A percentile compares a stretch with the other conserved stretches of the same genome.
These are phyloP conservation scores for Calvadosia cruxmelitensis DNA, from an alignment of 30 jellyfish, hydroid and myxozoan species.

Conservation along the genomic window DNA sequence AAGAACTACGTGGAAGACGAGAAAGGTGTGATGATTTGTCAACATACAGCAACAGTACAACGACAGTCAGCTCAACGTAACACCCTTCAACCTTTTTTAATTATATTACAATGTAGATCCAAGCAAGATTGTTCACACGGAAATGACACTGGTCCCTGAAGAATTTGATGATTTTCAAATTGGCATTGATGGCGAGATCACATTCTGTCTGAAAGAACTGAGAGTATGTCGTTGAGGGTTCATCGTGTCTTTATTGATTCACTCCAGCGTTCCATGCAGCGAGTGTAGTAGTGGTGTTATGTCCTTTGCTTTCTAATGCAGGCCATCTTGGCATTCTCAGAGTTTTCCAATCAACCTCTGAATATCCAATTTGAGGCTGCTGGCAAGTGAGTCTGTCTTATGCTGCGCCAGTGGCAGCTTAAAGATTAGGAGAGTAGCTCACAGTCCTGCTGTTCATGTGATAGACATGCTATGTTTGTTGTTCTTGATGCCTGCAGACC, in stretches of 20 bases:
- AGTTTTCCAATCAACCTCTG: slow-evolving; percentile 71
- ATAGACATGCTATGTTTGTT: background rate
- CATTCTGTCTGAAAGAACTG: slow-evolving; percentile 86
- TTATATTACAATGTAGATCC: slow-evolving; percentile 62
- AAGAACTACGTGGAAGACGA: slow-evolving; percentile 77
- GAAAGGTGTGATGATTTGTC: slow-evolving; percentile 20
- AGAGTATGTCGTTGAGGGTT: slow-evolving; percentile 25
- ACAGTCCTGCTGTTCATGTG: background rate
- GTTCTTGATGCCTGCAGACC: slow-evolving; percentile 18
- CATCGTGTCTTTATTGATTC: background rate
- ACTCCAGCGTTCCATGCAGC: background rate
- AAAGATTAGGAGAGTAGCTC: no score
- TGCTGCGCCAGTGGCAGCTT: no score
- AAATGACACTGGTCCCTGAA: slow-evolving; percentile 87
- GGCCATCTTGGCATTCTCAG: slow-evolving; percentile 84
- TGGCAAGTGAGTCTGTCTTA: slow-evolving; percentile 72
- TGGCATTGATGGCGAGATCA: slow-evolving; percentile 80
- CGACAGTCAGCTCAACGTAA: background rate
- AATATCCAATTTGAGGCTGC: slow-evolving; percentile 51
- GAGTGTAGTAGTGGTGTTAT: no score
- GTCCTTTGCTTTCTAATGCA: background rate
- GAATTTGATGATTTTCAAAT: slow-evolving; percentile 77
- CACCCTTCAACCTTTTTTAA: no score
- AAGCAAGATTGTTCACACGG: slow-evolving; percentile 75
- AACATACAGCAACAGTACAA: background rate